Conservation (phyloP, 2,888 invertebrate species). For the Lymantria monacha region DNA sequence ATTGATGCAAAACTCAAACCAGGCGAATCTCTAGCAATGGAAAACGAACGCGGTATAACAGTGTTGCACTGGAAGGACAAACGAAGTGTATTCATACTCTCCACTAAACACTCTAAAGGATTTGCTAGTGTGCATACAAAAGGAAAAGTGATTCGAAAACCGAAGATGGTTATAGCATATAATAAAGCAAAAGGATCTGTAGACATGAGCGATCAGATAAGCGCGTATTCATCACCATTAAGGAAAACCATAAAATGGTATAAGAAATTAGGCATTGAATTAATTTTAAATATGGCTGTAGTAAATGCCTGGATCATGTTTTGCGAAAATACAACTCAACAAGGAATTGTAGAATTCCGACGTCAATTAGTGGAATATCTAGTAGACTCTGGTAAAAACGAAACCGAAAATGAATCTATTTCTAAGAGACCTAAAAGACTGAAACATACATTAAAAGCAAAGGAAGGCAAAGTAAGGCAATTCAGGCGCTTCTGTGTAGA, state of each 20-base stretch:
- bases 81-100: slow-evolving; percentile 4
- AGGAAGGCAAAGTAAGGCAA: neutral
- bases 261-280: slow-evolving; percentile 14
- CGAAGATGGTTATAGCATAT: slow-evolving; percentile 17
- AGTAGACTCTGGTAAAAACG: neutral
- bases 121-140: neutral
- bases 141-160: slow-evolving; percentile 9
- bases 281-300: slow-evolving; percentile 8
- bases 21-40: slow-evolving; percentile 5
- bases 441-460: neutral
- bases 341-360: neutral
- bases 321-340: neutral
- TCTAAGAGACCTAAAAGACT: neutral
- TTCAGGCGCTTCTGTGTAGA: neutral
- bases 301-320: slow-evolving; percentile 23
- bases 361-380: neutral
- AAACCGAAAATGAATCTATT: neutral
- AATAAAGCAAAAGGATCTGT: slow-evolving; percentile 13
- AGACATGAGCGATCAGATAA: slow-evolving; percentile 2
- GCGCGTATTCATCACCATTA: slow-evolving; percentile 11
- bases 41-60: slow-evolving; percentile 6
- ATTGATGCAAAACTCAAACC: slow-evolving; percentile 1
- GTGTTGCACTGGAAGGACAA: slow-evolving; percentile 10
- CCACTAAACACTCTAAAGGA: slow-evolving; percentile 1
- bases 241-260: slow-evolving; percentile 36